Base-by-base conservation (phyloP, 2,113 vertebrate genomes). In the Chaetorhynchus papuensis region DNA sequence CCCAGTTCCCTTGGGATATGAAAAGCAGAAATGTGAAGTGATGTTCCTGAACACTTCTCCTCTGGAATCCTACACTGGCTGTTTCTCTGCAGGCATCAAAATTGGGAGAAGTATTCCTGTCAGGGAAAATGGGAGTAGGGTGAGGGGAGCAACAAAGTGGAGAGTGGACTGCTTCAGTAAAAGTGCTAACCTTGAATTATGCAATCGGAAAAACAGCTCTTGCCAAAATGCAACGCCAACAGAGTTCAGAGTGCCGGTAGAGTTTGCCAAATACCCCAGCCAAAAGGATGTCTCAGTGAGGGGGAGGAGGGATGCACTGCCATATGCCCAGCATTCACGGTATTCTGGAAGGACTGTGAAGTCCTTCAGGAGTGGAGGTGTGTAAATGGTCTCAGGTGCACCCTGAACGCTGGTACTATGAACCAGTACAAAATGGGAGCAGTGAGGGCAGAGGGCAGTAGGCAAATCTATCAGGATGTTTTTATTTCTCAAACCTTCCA, bases 171-270 rank as follows among this genome's bases (percentile, higher is more conserved):
- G 94, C 89, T 52, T 71, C 35, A 85, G 56, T 60, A 13, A 59
- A 94, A 70, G 52, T 66, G 80, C 92, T 95, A 93, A 95, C 93
- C 91, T 97, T 92, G 91, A 91, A 93, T 97, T 95, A 93, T 76
- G 90, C 95, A 83, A 85, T 94, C 9, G 21, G 96, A 93, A 94
- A 91, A 94, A 52, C 39, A 45, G 78, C 68, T 81, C 61, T 69
- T 94, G 95, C 95, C 95, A 97, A 92, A 90, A n/a, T 11, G 49
- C 61, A 8, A 9, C 75, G 87, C 82, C 19, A 13, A n/a, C 4
- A 1, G 89, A 93, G 93, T 92, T 97, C 94, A 94, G 69, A 87
- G 80, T 27, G 44, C 70, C 65, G 76, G 83, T 82, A 21, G 60
- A 22, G 91, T 84, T 95, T 97, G 95, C 97, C 96, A 97, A 81